Conservation (phyloP, 92 coral and sea anemone species). For the Heliopora coerulea region DNA sequence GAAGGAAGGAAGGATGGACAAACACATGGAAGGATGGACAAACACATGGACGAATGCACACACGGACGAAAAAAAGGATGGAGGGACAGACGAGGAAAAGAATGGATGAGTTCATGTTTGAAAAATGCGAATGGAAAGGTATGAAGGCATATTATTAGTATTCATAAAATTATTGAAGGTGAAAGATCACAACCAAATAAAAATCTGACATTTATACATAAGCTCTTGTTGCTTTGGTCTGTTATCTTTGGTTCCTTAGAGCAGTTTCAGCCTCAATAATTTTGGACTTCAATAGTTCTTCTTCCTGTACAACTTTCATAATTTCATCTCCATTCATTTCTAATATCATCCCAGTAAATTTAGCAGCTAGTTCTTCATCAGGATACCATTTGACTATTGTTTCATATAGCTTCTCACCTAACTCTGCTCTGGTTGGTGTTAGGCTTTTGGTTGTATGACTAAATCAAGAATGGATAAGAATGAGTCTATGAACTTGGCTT, state of each 20-base stretch:
- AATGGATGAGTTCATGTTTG: too few relatives aligned
- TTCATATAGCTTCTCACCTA: slow-evolving; percentile 63
- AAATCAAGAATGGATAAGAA: too few relatives aligned
- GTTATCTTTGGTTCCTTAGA: slow-evolving; percentile 1
- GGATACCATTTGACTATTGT: slow-evolving; percentile 54
- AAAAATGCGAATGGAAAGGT: too few relatives aligned
- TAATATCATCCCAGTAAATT: slow-evolving; percentile 60
- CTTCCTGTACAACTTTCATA: slow-evolving; percentile 12
- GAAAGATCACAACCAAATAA: neutral
- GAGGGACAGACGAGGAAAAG: too few relatives aligned
- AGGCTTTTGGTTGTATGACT: too few relatives aligned
- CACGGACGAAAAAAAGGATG: too few relatives aligned
- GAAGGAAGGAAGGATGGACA: neutral
- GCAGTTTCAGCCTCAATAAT: slow-evolving; percentile 7
- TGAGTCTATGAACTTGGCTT: too few relatives aligned
- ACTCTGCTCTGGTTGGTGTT: neutral
- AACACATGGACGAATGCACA: neutral
- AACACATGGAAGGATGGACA: neutral
- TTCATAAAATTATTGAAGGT: too few relatives aligned
- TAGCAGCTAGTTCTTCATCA: slow-evolving; percentile 45
- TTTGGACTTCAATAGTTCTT: slow-evolving; percentile 19
- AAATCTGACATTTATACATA: neutral
- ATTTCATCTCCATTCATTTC: slow-evolving; percentile 16
- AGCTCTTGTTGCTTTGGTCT: neutral
- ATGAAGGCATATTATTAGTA: too few relatives aligned